Base-by-base conservation (phyloP, 2,797 vertebrate genomes). In the Chromis chromis region DNA sequence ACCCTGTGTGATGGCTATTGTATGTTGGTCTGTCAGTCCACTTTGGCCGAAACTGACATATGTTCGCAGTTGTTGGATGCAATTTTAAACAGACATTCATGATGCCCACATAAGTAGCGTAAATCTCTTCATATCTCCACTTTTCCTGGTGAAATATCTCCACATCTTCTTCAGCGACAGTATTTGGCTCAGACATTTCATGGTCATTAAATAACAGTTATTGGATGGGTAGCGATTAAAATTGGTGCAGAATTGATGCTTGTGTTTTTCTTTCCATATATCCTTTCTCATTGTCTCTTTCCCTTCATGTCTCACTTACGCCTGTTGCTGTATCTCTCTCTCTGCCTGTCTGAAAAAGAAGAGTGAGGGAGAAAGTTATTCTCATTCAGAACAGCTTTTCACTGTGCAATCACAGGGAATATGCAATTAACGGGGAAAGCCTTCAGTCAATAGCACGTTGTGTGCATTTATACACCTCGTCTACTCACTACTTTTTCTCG, bases 351-450 rank as follows among this genome's bases (percentile, higher is more conserved):
- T 70, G 65, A 54, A 69, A 59, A 28, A 69, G 61, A 83, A 14
- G 58, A 71, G 21, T 27, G 56, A 68, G 63, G 9, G 33, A 40
- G 75, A 79, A 81, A 59, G 56, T 83, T 80, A 91, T 93, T 93
- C 67, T 91, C 84, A 92, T 91, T 88, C 90, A 88, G 81, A 56
- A 39, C 76, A 75, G 74, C 81, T 21, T 79, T 87, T 85, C 86
- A 79, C 78, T 81, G 72, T 78, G 87, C 86, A 93, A 87, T 93
- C 90, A 90, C 78, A 83, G 85, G 64, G 87, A 93, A 92, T 91
- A 91, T 92, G 92, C 91, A 94, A 94, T 94, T 93, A 93, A 92
- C 89, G 7, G 56, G 73, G 73, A 90, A 92, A 93, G 85, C 89
- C 88, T 92, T 93, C 81, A 85, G 92, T 93, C 89, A 94, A 93